Base-by-base conservation (phyloP, 2,797 vertebrate species). In the Sebastes diploproa region DNA sequence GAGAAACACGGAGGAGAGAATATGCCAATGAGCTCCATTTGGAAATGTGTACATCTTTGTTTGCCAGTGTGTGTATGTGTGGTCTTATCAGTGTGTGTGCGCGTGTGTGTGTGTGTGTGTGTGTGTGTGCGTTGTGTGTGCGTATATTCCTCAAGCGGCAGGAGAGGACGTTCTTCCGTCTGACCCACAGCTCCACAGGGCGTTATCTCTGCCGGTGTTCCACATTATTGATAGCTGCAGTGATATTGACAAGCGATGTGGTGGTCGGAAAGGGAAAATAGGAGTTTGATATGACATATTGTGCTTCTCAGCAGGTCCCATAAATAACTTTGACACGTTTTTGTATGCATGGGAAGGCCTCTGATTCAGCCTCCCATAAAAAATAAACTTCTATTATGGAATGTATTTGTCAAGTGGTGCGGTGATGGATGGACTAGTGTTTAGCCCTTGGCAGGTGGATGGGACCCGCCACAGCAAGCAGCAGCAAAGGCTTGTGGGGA, bases 351-450 rank as follows among this genome's bases (percentile, higher is more conserved):
- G 98, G 98, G 97, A 98, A 99, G 98, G 97, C 97, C 97, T 98
- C 98, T 99, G 98, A 99, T 99, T 99, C 98, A 97, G 97, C 97
- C 98, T 98, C 98, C 98, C 98, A 95, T 98, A 98, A 99, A 99
- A 99, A 99, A 99, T 99, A 99, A 99, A 99, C 98, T 99, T 99
- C 98, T 99, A 99, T 99, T 99, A 99, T 99, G 98, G 98, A 98
- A 99, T 98, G 98, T 99, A 99, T 99, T 99, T 99, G 98, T 99
- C 98, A 99, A 99, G 97, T 97, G 97, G 97, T 96, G 96, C 95
- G 82, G 95, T 99, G 98, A 99, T 99, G 98, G 98, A 99, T 99
- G 98, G 97, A 96, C 96, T 97, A 94, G 96, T 95, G 95, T 98
- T 98, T 98, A 97, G 97, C 97, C 97, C 95, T 96, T 98, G 98